A percentile compares a stretch with the other conserved stretches of the same genome.
These are phyloP conservation scores for Enteromius trimaculatus DNA, from an alignment of 2,797 vertebrate species.

Conservation along the genomic window DNA sequence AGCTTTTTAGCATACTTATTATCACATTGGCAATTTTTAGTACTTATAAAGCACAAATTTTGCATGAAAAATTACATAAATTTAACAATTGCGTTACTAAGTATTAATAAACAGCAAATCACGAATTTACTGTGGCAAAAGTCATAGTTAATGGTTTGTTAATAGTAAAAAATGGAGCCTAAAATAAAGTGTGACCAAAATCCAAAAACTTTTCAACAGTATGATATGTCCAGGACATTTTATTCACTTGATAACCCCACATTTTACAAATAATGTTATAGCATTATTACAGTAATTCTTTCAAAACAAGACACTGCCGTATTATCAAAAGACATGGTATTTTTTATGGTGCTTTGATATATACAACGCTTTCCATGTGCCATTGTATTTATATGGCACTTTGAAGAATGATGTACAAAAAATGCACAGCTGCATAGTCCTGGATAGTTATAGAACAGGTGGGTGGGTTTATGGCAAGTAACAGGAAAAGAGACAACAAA, in stretches of 20 bases:
- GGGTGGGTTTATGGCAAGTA: neutral
- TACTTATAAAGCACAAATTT: neutral
- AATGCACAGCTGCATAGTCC: neutral
- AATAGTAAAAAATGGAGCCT: neutral
- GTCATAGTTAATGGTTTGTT: neutral
- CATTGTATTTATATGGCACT: neutral
- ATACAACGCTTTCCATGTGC: neutral
- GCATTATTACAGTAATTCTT: neutral
- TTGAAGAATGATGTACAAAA: neutral
- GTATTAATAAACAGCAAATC: neutral
- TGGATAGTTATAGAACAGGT: neutral
- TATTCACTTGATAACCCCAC: neutral
- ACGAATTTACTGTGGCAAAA: neutral
- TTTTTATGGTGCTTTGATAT: neutral
- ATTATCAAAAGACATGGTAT: neutral
- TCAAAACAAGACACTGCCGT: neutral
- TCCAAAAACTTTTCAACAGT: neutral
- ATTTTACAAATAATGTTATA: neutral
- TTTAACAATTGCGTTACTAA: neutral
- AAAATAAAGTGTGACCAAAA: neutral
- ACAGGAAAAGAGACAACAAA: constrained; percentile 17
- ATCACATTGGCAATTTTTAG: neutral
- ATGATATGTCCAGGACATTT: neutral
- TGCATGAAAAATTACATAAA: neutral
- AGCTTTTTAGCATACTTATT: neutral